These are phyloP conservation scores for Nothobranchius kuhntae DNA, from an alignment of 2,113 vertebrate species.

Conservation along the genomic window DNA sequence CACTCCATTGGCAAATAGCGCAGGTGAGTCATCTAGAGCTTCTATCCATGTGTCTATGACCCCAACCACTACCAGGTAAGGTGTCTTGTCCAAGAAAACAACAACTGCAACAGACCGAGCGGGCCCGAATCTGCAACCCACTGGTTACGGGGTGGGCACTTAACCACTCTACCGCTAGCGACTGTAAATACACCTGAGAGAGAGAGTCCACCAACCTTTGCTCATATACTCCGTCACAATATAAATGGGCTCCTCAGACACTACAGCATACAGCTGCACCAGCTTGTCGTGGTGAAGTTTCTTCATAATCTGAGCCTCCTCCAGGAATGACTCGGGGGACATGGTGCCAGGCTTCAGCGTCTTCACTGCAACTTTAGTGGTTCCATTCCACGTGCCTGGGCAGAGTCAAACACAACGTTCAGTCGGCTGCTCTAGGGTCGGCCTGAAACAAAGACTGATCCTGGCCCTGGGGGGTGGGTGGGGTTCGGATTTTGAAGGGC, in stretches of 20 bases:
- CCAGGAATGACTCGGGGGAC: slow-evolving; percentile 97
- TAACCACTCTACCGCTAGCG: too few relatives aligned
- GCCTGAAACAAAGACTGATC: too few relatives aligned
- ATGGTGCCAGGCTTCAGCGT: slow-evolving; percentile 97
- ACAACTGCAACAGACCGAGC: too few relatives aligned
- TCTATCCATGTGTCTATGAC: too few relatives aligned
- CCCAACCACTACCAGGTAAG: too few relatives aligned
- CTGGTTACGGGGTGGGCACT: too few relatives aligned
- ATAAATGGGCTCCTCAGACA: slow-evolving; percentile 97
- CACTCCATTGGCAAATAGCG: too few relatives aligned
- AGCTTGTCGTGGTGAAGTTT: slow-evolving; percentile 96
- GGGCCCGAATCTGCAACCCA: too few relatives aligned
- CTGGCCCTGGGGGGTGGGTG: background rate
- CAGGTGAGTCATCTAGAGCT: too few relatives aligned
- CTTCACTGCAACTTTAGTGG: slow-evolving; percentile 99
- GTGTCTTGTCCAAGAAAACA: too few relatives aligned
- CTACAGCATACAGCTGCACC: slow-evolving; percentile 97
- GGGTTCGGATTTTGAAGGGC: slow-evolving; percentile 18
- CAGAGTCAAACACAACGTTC: background rate
- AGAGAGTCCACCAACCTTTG: slow-evolving; percentile 83
- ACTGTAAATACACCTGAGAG: too few relatives aligned
- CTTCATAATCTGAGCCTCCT: slow-evolving; percentile 99
- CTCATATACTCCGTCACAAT: slow-evolving; percentile 98
- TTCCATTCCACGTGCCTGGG: slow-evolving; percentile 95
- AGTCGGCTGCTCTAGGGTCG: background rate